Conservation (phyloP, 2,888 invertebrate species). For the Julus scandinavius region DNA sequence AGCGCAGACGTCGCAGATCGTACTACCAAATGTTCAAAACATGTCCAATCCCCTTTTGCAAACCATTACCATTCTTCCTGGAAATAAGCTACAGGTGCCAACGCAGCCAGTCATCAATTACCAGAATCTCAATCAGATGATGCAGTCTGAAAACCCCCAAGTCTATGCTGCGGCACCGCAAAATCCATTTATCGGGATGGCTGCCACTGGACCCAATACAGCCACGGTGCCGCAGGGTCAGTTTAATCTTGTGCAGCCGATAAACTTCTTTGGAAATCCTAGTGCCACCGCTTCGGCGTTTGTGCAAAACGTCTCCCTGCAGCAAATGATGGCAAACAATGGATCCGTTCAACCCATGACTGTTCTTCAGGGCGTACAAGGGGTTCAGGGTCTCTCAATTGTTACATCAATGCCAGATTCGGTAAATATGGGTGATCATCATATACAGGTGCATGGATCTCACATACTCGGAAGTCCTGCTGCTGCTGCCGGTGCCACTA, state of each 20-base stretch:
- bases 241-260: constrained; percentile 60
- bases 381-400: constrained; percentile 53
- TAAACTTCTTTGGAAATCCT: constrained; percentile 60
- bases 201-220: constrained; percentile 51
- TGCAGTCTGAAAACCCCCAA: constrained; percentile 50
- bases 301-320: constrained; percentile 60
- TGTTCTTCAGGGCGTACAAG: constrained; percentile 53
- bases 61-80: constrained; percentile 73
- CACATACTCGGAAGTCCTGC: constrained; percentile 45
- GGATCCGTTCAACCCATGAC: constrained; percentile 52
- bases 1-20: constrained; percentile 59
- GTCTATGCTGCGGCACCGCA: constrained; percentile 58
- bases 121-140: constrained; percentile 62
- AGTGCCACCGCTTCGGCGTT: constrained; percentile 58
- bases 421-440: constrained; percentile 34
- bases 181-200: constrained; percentile 58
- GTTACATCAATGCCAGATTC: constrained; percentile 43
- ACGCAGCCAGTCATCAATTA: constrained; percentile 82
- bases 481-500: neutral
- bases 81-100: constrained; percentile 68
- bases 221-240: constrained; percentile 56
- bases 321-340: constrained; percentile 57
- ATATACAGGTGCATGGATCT: constrained; percentile 6
- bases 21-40: constrained; percentile 54
- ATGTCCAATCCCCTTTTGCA: constrained; percentile 58